phyloP scores from a whole-genome alignment of 2,888 invertebrate genomes.

The Lacanobia oleracea region DNA sequence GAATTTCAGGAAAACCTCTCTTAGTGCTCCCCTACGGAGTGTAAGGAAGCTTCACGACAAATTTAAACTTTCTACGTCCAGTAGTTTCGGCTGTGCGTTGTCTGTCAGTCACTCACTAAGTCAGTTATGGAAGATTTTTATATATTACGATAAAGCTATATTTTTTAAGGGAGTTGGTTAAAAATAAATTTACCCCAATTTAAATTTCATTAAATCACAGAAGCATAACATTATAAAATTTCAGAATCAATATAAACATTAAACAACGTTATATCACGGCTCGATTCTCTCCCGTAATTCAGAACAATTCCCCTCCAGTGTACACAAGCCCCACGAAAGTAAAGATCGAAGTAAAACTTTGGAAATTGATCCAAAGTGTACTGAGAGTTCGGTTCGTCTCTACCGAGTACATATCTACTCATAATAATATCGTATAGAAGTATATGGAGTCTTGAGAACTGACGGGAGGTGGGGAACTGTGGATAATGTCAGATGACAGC shows the following conservation, averaged over 20 bases:
- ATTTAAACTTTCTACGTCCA: too few species aligned
- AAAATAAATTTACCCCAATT: not conserved
- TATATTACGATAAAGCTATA: too few species aligned
- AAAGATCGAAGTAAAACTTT: slow-evolving; percentile 84
- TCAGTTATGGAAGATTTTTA: too few species aligned
- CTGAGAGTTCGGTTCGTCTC: slow-evolving; percentile 74
- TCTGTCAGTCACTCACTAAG: too few species aligned
- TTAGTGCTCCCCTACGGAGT: too few species aligned
- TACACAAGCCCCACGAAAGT: slow-evolving; percentile 69
- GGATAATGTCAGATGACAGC: slow-evolving; percentile 39
- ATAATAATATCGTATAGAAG: slow-evolving; percentile 62
- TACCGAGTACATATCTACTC: slow-evolving; percentile 67
- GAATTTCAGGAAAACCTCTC: too few species aligned
- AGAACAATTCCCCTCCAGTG: slow-evolving; percentile 60
- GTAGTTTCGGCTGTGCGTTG: too few species aligned
- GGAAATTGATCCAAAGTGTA: slow-evolving; percentile 83
- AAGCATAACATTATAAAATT: not conserved
- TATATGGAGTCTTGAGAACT: slow-evolving; percentile 44
- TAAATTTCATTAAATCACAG: slow-evolving; percentile 4
- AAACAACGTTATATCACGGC: slow-evolving; percentile 23
- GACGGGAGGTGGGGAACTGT: slow-evolving; percentile 23
- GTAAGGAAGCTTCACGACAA: too few species aligned
- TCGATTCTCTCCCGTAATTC: slow-evolving; percentile 41
- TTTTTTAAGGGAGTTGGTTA: too few species aligned
- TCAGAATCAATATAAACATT: slow-evolving; percentile 26